Base-by-base conservation (phyloP, 2,888 invertebrate genomes). In the Athalia circularis region DNA sequence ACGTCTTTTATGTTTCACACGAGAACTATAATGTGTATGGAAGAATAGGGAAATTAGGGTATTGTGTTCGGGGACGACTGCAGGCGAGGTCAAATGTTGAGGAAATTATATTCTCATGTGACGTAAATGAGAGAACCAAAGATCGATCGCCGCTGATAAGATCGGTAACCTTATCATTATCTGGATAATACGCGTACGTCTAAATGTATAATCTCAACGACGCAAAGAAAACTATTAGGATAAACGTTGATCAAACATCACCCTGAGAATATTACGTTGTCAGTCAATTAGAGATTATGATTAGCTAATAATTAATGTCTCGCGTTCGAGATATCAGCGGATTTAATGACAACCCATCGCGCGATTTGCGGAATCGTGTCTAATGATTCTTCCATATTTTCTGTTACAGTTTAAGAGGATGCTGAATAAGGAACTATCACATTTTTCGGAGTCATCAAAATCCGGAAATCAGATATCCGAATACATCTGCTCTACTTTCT, bases 401-500 rank as follows among this genome's bases (percentile, higher is more conserved):
- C 85, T 90, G 87, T 94, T 94, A 80, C 95, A 99, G 99, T 99
- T 99, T 94, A 99, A 99, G 92, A 95, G 98, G 91, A 99, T 99
- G 98, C 95, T 99, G 91, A 99, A 99, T 93, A 97, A 99, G 93
- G 99, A 99, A 92, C 93, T 99, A 89, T 98, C 97, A 90, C 99
- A 99, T 92, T 99, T 99, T 93, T 99, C 99, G 83, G 99, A 99
- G 92, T 98, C 98, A 84, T 98, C 98, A 93, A 98, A 97, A 92
- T 98, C 99, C 85, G 99, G 99, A 88, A 98, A 99, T 92, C 99
- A 99, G 94, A 98, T 99, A 91, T 99, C 99, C 80, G 99, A 99
- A 92, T 99, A 98, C 93, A 98, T 99, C 92, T 98, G 98, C 93
- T 97, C 97, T 87, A 99, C 99, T 86, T 99, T 99, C 93, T 95